phyloP scores from a whole-genome alignment of 23 tunicate genomes.

The Botrylloides violaceus region DNA sequence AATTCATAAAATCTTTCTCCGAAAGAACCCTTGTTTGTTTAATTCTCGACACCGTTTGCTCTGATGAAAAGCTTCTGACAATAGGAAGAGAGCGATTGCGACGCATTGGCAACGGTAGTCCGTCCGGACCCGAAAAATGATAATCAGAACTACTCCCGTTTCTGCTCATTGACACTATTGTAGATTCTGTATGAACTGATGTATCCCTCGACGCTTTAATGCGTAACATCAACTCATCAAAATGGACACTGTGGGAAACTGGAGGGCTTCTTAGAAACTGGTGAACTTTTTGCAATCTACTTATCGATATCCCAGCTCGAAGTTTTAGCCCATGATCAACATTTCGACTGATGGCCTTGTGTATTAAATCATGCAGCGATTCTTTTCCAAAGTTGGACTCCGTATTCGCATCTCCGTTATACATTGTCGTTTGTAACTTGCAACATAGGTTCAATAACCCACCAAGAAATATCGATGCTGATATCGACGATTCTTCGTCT shows the following conservation, averaged over 20 bases:
- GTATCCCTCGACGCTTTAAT: neutral
- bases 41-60: slow-evolving; percentile 30
- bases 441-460: neutral
- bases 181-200: neutral
- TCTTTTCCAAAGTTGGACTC: neutral
- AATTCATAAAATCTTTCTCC: slow-evolving; percentile 48
- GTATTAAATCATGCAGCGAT: slow-evolving; percentile 16
- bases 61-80: slow-evolving; percentile 56
- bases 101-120: slow-evolving; percentile 25
- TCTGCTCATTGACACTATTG: neutral
- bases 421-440: neutral
- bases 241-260: slow-evolving; percentile 45
- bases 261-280: slow-evolving; percentile 34
- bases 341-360: slow-evolving; percentile 6
- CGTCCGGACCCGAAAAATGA: neutral
- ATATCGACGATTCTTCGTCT: neutral
- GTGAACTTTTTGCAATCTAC: slow-evolving; percentile 50
- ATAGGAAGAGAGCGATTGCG: slow-evolving; percentile 60
- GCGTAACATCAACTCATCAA: slow-evolving; percentile 29
- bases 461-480: slow-evolving; percentile 13
- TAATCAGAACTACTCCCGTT: neutral
- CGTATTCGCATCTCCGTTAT: neutral
- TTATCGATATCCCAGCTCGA: slow-evolving; percentile 38
- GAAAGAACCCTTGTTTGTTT: slow-evolving; percentile 61
- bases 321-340: neutral